Base-by-base conservation (phyloP, 1,140 invertebrate species). In the Pinna nobilis region DNA sequence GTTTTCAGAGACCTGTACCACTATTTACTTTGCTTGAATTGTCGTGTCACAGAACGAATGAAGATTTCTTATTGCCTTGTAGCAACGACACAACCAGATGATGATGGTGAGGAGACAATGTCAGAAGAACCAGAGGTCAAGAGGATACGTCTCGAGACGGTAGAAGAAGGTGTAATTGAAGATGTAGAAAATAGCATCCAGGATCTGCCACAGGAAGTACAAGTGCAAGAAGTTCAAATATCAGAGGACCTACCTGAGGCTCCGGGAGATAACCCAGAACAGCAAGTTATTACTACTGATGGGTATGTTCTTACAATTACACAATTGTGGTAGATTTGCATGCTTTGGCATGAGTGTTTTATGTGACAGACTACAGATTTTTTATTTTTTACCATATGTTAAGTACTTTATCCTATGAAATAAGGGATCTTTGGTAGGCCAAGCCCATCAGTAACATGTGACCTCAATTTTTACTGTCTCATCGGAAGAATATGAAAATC, bases 41-140 rank as follows among this genome's bases (percentile, higher is more conserved):
- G n/a, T n/a, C n/a, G n/a, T n/a, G n/a, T n/a, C n/a, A n/a, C n/a
- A n/a, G 41, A 47, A 13, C 20, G 1, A 2, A 47, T 13, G 15
- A 47, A 18, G 41, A 2, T 13, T 47, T 20, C 9, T 28, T 59
- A 15, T 37, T 23, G 32, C 30, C 41, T 78, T 77, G 1, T 50
- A 75, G 81, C 59, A 20, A 80, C 83, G 67, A 81, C 83, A 51
- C 64, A 75, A 47, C 63, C 81, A 50, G 74, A 64, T 47, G 79
- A 70, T 20, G 65, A 70, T 47, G 74, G 60, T 47, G 79, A 70
- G 18, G 65, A 70, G 23, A 39, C 69, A 11, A 70, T 68, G 5
- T 70, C 77, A 13, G 73, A 78, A 20, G 53, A 72, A 20, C 75
- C 71, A 2, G 77, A 75, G 6, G 63, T 68, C 3, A 80, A 82